Conservation (phyloP, 37 sponge, comb jelly and placozoan species). For the Oscarella lobularis region DNA sequence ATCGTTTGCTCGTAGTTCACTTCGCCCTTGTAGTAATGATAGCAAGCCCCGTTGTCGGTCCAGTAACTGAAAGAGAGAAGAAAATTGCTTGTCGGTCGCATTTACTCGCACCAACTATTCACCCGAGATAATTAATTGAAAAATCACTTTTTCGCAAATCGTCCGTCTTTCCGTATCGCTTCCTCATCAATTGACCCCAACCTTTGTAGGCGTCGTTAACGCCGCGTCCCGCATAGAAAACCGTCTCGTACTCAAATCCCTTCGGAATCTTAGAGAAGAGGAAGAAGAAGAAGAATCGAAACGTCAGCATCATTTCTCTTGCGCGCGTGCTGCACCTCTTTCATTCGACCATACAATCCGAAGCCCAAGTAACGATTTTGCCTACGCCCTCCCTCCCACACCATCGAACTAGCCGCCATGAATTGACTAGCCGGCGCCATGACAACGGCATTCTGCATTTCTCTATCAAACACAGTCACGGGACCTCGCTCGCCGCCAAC, state of each 20-base stretch:
- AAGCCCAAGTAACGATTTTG: slow-evolving; percentile 13
- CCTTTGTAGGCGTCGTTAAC: slow-evolving; percentile 23
- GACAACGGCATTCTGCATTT: slow-evolving; percentile 34
- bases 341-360: slow-evolving; percentile 12
- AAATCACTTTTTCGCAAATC: slow-evolving; percentile 29
- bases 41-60: slow-evolving; percentile 83
- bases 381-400: slow-evolving; percentile 7
- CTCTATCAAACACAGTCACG: slow-evolving; percentile 35
- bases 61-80: slow-evolving; percentile 64
- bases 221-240: slow-evolving; percentile 39
- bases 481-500: slow-evolving; percentile 45
- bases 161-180: slow-evolving; percentile 16
- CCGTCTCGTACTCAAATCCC: slow-evolving; percentile 12
- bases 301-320: too few relatives aligned
- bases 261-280: slow-evolving; percentile 46
- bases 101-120: too few relatives aligned
- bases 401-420: slow-evolving; percentile 46
- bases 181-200: slow-evolving; percentile 36
- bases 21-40: slow-evolving; percentile 47
- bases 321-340: too few relatives aligned
- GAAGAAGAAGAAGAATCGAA: too few relatives aligned
- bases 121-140: slow-evolving; percentile 67
- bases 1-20: slow-evolving; percentile 60
- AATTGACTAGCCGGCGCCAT: slow-evolving; percentile 40
- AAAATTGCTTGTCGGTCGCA: too few relatives aligned